These are phyloP conservation scores for Anagrus nilaparvatae DNA, from an alignment of 1,140 invertebrate species.

Conservation along the genomic window DNA sequence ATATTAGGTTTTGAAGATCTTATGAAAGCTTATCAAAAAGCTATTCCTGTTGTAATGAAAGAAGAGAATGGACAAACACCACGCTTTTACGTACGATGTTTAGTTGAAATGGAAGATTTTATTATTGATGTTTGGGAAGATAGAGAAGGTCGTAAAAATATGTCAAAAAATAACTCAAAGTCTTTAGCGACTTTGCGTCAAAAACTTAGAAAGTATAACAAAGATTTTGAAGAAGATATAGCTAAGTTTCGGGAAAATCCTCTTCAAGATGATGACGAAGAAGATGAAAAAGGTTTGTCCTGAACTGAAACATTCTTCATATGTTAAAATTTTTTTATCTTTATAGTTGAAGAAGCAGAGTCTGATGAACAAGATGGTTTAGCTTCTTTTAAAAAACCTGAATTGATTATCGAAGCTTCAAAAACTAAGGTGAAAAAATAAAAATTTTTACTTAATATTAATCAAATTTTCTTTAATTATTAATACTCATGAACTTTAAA, in stretches of 20 bases:
- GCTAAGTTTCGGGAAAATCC: constrained; percentile 80
- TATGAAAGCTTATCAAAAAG: constrained; percentile 79
- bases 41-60: constrained; percentile 83
- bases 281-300: constrained; percentile 59
- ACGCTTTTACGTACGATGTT: constrained; percentile 77
- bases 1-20: constrained; percentile 82
- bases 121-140: constrained; percentile 83
- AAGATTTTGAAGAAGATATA: constrained; percentile 87
- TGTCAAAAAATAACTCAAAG: constrained; percentile 87
- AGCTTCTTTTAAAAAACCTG: constrained; percentile 41
- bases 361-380: constrained; percentile 44
- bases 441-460: too few relatives aligned
- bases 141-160: constrained; percentile 64
- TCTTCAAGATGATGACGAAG: constrained; percentile 76
- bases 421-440: constrained; percentile 39
- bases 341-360: constrained; percentile 35
- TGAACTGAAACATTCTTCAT: too few relatives aligned
- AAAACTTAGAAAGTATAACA: constrained; percentile 90
- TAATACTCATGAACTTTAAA: constrained; percentile 3
- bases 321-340: too few relatives aligned
- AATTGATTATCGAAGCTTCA: constrained; percentile 35
- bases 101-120: constrained; percentile 93
- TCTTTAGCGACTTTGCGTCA: constrained; percentile 86
- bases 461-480: constrained; percentile 1
- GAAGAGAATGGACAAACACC: constrained; percentile 88